Conservation (phyloP, 2,888 invertebrate genomes). For the Scaptomyza reducta region DNA sequence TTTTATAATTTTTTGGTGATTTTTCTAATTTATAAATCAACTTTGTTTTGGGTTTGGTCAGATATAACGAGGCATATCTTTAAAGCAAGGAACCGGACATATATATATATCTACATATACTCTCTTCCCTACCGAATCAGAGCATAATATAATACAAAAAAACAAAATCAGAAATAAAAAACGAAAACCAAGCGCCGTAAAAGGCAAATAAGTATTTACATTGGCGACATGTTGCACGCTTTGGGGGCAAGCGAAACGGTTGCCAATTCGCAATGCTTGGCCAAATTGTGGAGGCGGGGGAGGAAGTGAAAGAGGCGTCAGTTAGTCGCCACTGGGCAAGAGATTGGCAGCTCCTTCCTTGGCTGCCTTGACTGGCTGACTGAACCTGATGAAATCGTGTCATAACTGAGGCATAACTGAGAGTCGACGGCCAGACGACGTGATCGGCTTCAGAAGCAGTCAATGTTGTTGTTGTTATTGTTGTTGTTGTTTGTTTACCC, state of each 20-base stretch:
- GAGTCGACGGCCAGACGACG: slow-evolving; percentile 59
- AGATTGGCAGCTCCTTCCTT: slow-evolving; percentile 8
- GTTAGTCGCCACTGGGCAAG: slow-evolving; percentile 58
- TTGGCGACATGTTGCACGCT: slow-evolving; percentile 58
- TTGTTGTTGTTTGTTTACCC: slow-evolving; percentile 12
- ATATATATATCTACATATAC: background rate
- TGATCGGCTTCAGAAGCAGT: slow-evolving; percentile 65
- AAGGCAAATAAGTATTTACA: slow-evolving; percentile 15
- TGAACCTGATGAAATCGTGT: slow-evolving; percentile 76
- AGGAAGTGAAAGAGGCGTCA: slow-evolving; percentile 56
- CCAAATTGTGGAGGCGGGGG: background rate
- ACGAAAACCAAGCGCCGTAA: slow-evolving; percentile 3
- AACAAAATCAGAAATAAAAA: background rate
- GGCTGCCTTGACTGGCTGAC: slow-evolving; percentile 3
- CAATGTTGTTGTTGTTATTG: slow-evolving; percentile 32
- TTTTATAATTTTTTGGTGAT: no score
- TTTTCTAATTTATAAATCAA: no score
- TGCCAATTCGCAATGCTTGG: slow-evolving; percentile 67
- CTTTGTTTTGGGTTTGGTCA: no score
- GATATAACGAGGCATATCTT: no score
- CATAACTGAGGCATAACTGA: slow-evolving; percentile 63
- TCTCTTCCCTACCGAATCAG: background rate
- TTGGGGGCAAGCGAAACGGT: slow-evolving; percentile 55
- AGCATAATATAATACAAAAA: slow-evolving; percentile 4
- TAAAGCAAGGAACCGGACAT: no score